Conservation (phyloP, 1,140 invertebrate genomes). For the Pachyrhynchus sulphureomaculatus region DNA sequence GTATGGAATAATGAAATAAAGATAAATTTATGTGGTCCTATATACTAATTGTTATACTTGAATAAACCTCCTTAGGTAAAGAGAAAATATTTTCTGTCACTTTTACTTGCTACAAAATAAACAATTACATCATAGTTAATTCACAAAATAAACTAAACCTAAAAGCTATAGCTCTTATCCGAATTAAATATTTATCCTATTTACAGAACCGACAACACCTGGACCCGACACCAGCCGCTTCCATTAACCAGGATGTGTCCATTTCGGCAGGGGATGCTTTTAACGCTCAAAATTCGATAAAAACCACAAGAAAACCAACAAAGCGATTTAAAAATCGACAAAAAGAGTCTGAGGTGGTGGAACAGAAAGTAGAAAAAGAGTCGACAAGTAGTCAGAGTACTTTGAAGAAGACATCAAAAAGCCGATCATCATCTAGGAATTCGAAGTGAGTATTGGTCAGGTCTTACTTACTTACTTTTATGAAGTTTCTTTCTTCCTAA, state of each 20-base stretch:
- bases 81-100: too few relatives aligned
- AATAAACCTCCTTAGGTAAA: too few relatives aligned
- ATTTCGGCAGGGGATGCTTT: slow-evolving; percentile 53
- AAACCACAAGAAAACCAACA: slow-evolving; percentile 58
- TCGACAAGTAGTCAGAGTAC: slow-evolving; percentile 38
- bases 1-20: too few relatives aligned
- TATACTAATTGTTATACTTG: too few relatives aligned
- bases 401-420: slow-evolving; percentile 38
- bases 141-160: slow-evolving; percentile 50
- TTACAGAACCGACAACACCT: slow-evolving; percentile 55
- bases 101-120: too few relatives aligned
- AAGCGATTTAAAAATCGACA: slow-evolving; percentile 46
- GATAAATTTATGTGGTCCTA: too few relatives aligned
- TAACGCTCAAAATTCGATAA: slow-evolving; percentile 53
- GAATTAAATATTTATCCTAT: slow-evolving; percentile 12
- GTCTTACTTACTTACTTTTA: not conserved
- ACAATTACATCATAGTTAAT: too few relatives aligned
- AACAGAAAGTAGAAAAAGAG: slow-evolving; percentile 41
- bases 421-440: slow-evolving; percentile 30
- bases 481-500: not conserved
- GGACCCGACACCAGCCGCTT: slow-evolving; percentile 62
- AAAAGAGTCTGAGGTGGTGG: slow-evolving; percentile 45
- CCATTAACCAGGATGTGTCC: slow-evolving; percentile 59
- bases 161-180: slow-evolving; percentile 2
- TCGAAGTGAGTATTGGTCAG: slow-evolving; percentile 36